These are phyloP conservation scores for Naja naja DNA, from an alignment of 2,113 vertebrate genomes.

Conservation along the genomic window DNA sequence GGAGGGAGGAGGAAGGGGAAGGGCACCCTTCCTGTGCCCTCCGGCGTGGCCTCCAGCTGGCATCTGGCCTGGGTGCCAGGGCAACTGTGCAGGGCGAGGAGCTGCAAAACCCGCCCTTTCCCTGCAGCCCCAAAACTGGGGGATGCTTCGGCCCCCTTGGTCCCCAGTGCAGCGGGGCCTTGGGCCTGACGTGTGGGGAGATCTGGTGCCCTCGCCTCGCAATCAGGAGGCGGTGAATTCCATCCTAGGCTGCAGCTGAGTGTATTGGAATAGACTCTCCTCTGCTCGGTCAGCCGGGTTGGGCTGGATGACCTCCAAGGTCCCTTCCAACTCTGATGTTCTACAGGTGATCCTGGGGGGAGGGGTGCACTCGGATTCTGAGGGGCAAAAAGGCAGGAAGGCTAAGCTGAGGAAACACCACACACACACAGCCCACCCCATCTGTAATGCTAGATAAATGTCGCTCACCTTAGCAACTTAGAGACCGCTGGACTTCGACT, in stretches of 20 bases:
- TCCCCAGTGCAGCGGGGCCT: not conserved
- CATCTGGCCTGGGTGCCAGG: not conserved
- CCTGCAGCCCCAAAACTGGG: not conserved
- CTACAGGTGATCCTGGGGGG: not conserved
- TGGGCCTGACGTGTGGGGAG: not conserved
- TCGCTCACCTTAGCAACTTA: too few species aligned
- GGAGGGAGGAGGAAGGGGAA: too few species aligned
- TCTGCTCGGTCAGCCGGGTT: too few species aligned
- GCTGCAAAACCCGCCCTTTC: rapidly evolving
- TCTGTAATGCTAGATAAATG: too few species aligned
- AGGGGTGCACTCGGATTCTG: not conserved
- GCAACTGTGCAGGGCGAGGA: not conserved
- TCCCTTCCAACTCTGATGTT: too few species aligned
- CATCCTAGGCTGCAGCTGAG: too few species aligned
- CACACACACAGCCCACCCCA: too few species aligned
- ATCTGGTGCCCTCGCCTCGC: too few species aligned
- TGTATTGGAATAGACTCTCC: too few species aligned
- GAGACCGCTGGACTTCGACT: too few species aligned
- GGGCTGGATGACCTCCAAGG: too few species aligned
- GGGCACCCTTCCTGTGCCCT: not conserved
- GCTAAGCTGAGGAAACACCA: not conserved
- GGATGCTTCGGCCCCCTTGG: not conserved
- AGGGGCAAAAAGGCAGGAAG: not conserved
- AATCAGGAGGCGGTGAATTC: too few species aligned
- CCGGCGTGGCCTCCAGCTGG: rapidly evolving